phyloP scores from a whole-genome alignment of 1,140 invertebrate species.

The Cotesia vestalis region DNA sequence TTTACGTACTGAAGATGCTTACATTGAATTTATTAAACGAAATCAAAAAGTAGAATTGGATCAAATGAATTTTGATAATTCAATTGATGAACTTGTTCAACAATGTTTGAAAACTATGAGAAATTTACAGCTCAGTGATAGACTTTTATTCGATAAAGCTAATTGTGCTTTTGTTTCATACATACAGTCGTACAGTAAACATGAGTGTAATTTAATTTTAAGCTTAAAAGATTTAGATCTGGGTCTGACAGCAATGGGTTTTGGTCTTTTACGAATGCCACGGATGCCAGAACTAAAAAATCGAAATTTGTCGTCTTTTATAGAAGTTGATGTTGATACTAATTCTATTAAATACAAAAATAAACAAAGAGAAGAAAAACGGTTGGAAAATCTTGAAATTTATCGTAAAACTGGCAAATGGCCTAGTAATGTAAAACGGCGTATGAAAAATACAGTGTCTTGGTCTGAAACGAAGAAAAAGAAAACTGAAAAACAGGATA shows the following conservation, averaged over 20 bases:
- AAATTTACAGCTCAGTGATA: constrained; percentile 73
- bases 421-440: constrained; percentile 74
- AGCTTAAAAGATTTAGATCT: constrained; percentile 87
- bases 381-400: constrained; percentile 77
- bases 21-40: constrained; percentile 89
- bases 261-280: constrained; percentile 89
- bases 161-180: constrained; percentile 95
- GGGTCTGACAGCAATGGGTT: constrained; percentile 84
- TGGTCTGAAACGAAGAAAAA: constrained; percentile 84
- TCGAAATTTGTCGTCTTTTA: constrained; percentile 73
- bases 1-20: constrained; percentile 86
- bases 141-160: constrained; percentile 86
- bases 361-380: constrained; percentile 78
- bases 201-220: constrained; percentile 93
- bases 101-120: constrained; percentile 66
- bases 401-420: constrained; percentile 81
- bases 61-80: constrained; percentile 46
- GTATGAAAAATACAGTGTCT: constrained; percentile 71
- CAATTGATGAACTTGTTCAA: constrained; percentile 16
- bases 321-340: constrained; percentile 74
- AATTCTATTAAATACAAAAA: constrained; percentile 85
- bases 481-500: constrained; percentile 70
- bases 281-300: constrained; percentile 94
- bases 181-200: constrained; percentile 92
- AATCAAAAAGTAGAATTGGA: constrained; percentile 87